These are phyloP conservation scores for Chloebia gouldiae DNA, from an alignment of 2,113 vertebrate genomes.

Conservation along the genomic window DNA sequence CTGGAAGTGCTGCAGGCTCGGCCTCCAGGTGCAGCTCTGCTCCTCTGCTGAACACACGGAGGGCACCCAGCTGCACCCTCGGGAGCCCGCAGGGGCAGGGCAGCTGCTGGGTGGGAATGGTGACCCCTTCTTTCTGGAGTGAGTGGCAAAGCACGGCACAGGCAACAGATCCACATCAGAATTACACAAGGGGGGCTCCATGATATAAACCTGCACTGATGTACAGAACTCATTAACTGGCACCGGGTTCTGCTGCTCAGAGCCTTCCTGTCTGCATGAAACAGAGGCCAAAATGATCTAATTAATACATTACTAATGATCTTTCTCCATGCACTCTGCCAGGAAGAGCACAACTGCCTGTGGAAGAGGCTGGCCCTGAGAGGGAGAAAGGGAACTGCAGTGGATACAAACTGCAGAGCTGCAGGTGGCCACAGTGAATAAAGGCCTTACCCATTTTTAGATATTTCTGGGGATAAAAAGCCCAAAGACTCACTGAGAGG, in stretches of 20 bases:
- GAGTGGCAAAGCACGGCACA: not conserved
- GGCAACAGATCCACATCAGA: not conserved
- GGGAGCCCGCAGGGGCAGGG: not conserved
- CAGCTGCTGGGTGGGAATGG: not conserved
- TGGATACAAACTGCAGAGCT: not conserved
- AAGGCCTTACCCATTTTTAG: not conserved
- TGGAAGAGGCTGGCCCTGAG: not conserved
- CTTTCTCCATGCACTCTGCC: not conserved
- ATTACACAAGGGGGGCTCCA: not conserved
- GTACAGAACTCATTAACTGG: not conserved
- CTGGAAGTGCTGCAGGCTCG: not conserved
- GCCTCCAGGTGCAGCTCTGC: not conserved
- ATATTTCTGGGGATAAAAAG: not conserved
- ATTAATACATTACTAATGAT: not conserved
- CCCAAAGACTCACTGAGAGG: not conserved
- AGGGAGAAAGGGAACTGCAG: not conserved
- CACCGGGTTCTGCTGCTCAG: not conserved
- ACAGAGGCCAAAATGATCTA: not conserved
- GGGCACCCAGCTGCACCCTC: no score
- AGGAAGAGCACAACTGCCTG: not conserved
- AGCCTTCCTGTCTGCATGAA: not conserved
- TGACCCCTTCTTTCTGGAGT: not conserved
- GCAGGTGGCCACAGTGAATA: not conserved
- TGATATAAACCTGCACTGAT: not conserved
- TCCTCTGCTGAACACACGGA: no score